A percentile compares a stretch with the other conserved stretches of the same genome.
Conservation (phyloP, 2,797 vertebrate genomes). For the Cyprinella venusta region DNA sequence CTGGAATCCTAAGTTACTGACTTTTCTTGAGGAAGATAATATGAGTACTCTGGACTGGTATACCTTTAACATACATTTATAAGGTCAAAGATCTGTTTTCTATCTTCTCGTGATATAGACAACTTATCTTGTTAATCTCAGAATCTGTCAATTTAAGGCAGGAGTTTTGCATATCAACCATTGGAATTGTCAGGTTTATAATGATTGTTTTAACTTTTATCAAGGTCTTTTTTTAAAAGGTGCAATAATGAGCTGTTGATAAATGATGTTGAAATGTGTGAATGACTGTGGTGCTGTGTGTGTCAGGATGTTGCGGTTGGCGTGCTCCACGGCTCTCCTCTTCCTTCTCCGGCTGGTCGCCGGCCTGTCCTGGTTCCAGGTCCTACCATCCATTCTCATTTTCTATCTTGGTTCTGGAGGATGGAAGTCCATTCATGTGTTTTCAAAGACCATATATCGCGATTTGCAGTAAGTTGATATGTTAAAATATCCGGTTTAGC, state of each 20-base stretch:
- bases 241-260: neutral
- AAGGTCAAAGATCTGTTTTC: constrained; percentile 24
- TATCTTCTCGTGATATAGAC: constrained; percentile 14
- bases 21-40: neutral
- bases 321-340: constrained; percentile 82
- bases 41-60: neutral
- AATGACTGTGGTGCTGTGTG: neutral
- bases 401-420: constrained; percentile 92
- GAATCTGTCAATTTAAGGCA: neutral
- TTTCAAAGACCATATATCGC: constrained; percentile 87
- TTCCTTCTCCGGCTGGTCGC: constrained; percentile 84
- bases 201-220: neutral
- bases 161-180: neutral
- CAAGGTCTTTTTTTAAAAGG: neutral
- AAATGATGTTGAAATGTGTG: neutral
- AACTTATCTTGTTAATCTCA: neutral
- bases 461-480: constrained; percentile 86
- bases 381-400: constrained; percentile 82
- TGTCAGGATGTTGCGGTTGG: constrained; percentile 87
- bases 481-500: neutral
- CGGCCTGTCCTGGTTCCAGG: constrained; percentile 88
- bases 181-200: neutral
- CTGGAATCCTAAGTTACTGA: neutral
- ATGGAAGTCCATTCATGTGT: constrained; percentile 86
- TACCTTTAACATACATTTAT: constrained; percentile 7